Evolutionary conservation across 2,113 vertebrate species (phyloP).

Genomic region (Zosterops pallidus): DNA sequence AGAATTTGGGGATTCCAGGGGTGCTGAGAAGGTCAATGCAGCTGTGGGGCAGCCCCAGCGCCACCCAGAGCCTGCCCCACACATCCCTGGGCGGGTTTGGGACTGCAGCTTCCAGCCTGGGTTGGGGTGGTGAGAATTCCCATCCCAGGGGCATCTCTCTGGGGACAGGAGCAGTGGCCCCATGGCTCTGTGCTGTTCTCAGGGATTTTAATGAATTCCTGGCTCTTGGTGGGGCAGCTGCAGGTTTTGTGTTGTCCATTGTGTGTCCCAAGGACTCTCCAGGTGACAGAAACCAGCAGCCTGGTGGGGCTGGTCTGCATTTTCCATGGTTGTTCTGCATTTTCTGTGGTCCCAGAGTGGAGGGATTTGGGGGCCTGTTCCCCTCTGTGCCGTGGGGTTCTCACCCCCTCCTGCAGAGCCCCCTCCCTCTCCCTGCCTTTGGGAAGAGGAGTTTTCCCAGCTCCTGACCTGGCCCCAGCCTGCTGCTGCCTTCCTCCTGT

Average conservation of each 20-base stretch:
- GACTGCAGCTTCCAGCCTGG: neutral
- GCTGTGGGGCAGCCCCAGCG: neutral
- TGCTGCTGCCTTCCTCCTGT: neutral
- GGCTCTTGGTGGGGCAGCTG: neutral
- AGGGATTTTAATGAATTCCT: neutral
- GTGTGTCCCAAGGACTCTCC: neutral
- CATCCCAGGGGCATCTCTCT: neutral
- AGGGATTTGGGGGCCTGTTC: neutral
- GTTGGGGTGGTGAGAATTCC: neutral
- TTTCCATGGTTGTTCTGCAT: neutral
- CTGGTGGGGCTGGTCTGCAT: neutral
- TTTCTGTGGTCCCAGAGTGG: no score
- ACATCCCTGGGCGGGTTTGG: fast-evolving
- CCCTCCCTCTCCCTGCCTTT: neutral
- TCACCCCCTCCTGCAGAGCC: neutral
- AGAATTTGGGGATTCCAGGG: neutral
- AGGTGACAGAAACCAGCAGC: neutral
- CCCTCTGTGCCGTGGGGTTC: fast-evolving
- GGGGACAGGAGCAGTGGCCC: neutral
- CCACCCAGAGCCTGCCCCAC: fast-evolving
- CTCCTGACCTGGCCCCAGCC: neutral
- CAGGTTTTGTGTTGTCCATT: neutral
- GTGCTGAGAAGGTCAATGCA: fast-evolving
- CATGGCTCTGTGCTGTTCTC: fast-evolving
- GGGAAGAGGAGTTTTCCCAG: neutral